Conservation (phyloP, 37 sponge, comb jelly and placozoan genomes). For the Spongilla lacustris region DNA sequence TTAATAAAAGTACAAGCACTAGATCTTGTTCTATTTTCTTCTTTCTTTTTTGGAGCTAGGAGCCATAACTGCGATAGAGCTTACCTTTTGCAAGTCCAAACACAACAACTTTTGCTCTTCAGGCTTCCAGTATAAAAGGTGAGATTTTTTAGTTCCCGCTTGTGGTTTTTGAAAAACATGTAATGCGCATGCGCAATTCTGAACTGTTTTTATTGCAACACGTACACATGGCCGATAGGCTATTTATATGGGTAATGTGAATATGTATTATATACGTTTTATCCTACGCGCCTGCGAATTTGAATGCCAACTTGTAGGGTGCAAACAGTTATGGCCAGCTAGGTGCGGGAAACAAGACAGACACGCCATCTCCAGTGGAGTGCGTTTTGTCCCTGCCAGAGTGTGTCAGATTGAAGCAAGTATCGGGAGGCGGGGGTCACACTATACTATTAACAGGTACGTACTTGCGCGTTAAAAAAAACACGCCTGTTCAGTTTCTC, state of each 20-base stretch:
- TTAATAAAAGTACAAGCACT: no score
- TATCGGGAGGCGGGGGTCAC: constrained; percentile 79
- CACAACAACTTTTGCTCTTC: no score
- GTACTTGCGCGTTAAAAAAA: not conserved
- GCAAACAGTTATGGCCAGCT: constrained; percentile 86
- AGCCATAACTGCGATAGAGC: no score
- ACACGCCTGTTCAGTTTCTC: not conserved
- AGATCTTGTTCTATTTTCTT: no score
- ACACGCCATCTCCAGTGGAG: constrained; percentile 23
- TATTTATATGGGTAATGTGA: no score
- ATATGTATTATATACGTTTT: no score
- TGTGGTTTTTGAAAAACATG: not conserved
- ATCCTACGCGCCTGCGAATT: no score
- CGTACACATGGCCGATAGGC: not conserved
- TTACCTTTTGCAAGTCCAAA: no score
- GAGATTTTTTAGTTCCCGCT: not conserved
- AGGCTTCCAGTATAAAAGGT: constrained; percentile 1
- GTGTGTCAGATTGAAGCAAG: not conserved
- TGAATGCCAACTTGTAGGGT: constrained; percentile 55
- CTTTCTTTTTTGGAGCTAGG: no score
- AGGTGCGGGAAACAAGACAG: constrained; percentile 53
- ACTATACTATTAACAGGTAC: constrained; percentile 52
- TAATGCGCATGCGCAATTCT: not conserved
- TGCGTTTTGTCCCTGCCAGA: not conserved
- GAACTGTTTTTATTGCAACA: constrained; percentile 48